These are phyloP conservation scores for Myiopsitta monachus DNA, from an alignment of 2,113 vertebrate species.

Conservation along the genomic window DNA sequence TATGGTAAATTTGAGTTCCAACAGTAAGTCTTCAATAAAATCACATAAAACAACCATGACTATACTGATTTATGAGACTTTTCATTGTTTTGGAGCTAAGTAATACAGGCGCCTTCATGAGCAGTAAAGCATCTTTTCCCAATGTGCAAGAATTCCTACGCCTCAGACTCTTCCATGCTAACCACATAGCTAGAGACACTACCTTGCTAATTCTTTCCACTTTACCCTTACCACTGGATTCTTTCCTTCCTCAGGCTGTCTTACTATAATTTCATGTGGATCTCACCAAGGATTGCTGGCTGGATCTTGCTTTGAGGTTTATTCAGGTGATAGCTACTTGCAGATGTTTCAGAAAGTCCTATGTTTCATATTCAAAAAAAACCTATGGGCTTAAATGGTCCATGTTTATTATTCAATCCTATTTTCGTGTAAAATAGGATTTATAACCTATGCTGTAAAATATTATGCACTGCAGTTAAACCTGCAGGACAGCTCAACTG, in stretches of 20 bases:
- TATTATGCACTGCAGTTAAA: not conserved
- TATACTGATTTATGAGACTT: not conserved
- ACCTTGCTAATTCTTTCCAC: not conserved
- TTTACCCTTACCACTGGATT: not conserved
- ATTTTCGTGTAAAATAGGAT: not conserved
- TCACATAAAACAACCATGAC: not conserved
- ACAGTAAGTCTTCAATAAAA: not conserved
- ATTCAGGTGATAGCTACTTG: not conserved
- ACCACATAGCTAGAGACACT: not conserved
- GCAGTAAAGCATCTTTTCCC: not conserved
- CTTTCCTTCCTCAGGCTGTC: not conserved
- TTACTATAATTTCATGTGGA: not conserved
- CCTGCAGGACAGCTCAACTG: not conserved
- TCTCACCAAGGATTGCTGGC: not conserved
- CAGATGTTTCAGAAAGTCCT: not conserved
- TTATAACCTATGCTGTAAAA: not conserved
- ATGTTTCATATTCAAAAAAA: not conserved
- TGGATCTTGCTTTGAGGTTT: not conserved
- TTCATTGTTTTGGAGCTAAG: not conserved
- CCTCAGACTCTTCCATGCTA: not conserved
- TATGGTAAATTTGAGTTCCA: not conserved
- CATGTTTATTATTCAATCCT: not conserved
- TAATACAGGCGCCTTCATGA: not conserved
- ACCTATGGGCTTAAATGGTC: not conserved
- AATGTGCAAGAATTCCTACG: not conserved